Evolutionary conservation across 2,797 vertebrate species (phyloP), one percentile per base, ranked within the genome.

Genomic region (Spea hammondii): DNA sequence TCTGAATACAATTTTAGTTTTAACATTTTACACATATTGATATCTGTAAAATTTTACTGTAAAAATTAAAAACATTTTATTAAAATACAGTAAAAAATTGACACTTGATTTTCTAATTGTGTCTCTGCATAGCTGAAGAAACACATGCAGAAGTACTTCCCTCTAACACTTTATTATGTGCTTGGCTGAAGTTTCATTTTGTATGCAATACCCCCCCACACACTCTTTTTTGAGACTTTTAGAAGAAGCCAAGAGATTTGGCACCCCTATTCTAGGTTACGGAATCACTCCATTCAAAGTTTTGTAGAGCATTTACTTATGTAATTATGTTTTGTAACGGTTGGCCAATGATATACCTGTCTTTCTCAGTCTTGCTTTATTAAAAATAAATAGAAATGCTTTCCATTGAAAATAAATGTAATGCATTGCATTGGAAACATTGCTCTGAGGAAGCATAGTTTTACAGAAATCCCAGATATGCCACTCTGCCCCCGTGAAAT

Each of bases 121-220:
- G 11, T 53, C 59, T 32, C 76, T 13, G 14, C 49, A 48, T 51
- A 6, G 7, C 9, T 65, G 46, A 53, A 68, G 62, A 5, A 55
- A 71, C 69, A 72, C 45, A 78, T 78, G 76, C 64, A 72, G 46
- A 78, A 78, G 76, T 65, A 78, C 59, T 72, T 72, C 51, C 65
- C 49, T 70, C 46, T 65, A 71, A 64, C 60, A 78, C 69, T 78
- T 77, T 77, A 77, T 77, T 78, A 78, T 51, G 76, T 78, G 59
- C 69, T 78, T 55, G 32, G 69, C 55, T 11, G 45, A 50, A 17
- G 48, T 71, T 76, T 78, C 62, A 69, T 51, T 47, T 70, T 77
- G 69, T 78, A 65, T 65, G 59, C 69, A 55, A 65, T 55, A 68
- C 65, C 76, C 65, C 13, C 65, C 11, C 50, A 48, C 55, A 48